Base-by-base conservation (phyloP, 2,797 vertebrate species). In the Leucoraja ocellata region DNA sequence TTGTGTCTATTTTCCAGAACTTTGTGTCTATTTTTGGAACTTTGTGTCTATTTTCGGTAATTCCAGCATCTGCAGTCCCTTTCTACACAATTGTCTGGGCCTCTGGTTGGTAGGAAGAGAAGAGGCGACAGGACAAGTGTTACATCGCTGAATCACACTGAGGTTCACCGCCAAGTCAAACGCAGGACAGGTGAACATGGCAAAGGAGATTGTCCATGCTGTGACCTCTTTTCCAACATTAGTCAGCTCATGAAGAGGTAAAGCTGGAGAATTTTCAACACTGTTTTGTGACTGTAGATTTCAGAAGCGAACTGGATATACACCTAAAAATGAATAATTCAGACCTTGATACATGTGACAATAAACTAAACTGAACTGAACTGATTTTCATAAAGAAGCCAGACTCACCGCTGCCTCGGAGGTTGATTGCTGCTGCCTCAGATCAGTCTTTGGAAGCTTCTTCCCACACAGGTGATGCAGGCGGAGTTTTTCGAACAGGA, bases 401-500 rank as follows among this genome's bases (percentile, higher is more conserved):
- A 46, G 65, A 91, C 96, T 96, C 96, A 99, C 98, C 95, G 96
- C 96, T 14, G 96, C 96, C 95, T 98, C 98, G 2, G 98, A 99
- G 23, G 98, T 99, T 54, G 98, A 98, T 88, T 96, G 97, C 2
- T 97, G 96, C 39, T 97, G 97, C 88, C 95, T 97, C 90, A 96
- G 96, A 94, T 96, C 94, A 25, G 97, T 98, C 95, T 94, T 97
- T 73, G 97, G 97, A 93, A 98, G 95, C 73, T 96, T 96, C 94
- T 95, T 96, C 94, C 96, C 95, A 91, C 97, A 97, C 73, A 95
- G 95, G 0, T 96, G 94, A 32, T 99, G 97, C 73, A 99, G 97
- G 65, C 96, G 97, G 46, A 99, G 95, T 94, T 98, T 98, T 94
- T 98, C 98, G 95, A 98, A 99, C n/a, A 99, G 96, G 93, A 99